Evolutionary conservation across 2,113 vertebrate genomes (phyloP).

Genomic region (Pao palembangensis): DNA sequence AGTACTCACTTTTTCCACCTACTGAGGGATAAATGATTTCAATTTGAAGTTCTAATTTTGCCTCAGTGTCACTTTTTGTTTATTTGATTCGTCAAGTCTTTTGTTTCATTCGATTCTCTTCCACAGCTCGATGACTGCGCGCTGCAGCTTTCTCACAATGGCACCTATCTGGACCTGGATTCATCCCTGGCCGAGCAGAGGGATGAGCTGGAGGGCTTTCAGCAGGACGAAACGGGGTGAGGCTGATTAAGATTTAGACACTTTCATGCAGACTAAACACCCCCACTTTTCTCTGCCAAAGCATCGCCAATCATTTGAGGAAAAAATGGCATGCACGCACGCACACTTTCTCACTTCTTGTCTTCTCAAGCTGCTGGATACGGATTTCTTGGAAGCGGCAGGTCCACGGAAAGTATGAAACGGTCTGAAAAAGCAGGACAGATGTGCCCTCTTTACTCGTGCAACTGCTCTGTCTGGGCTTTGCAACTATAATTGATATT

Average conservation of each 20-base stretch:
- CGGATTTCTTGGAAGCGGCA: constrained; percentile 51
- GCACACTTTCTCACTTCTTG: constrained; percentile 28
- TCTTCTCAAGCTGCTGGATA: constrained; percentile 53
- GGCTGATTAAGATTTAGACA: constrained; percentile 31
- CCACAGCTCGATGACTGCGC: constrained; percentile 92
- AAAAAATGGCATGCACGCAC: neutral
- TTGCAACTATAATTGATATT: constrained; percentile 24
- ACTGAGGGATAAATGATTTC: constrained; percentile 4
- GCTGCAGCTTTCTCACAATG: constrained; percentile 92
- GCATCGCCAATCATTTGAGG: constrained; percentile 7
- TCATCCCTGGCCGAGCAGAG: constrained; percentile 89
- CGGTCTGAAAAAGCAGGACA: constrained; percentile 53
- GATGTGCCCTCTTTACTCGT: constrained; percentile 42
- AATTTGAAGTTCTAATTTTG: constrained; percentile 2
- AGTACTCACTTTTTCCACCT: constrained; percentile 26
- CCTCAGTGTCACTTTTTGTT: neutral
- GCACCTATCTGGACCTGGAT: constrained; percentile 94
- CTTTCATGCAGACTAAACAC: neutral
- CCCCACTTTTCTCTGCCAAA: constrained; percentile 11
- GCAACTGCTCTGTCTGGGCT: constrained; percentile 19
- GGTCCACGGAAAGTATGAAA: constrained; percentile 71
- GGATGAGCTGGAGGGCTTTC: constrained; percentile 93
- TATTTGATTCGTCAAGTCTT: neutral
- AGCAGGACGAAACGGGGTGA: constrained; percentile 87
- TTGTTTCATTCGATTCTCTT: constrained; percentile 3